These are phyloP conservation scores for Meriones unguiculatus DNA, from an alignment of 2,113 vertebrate genomes.

Conservation along the genomic window DNA sequence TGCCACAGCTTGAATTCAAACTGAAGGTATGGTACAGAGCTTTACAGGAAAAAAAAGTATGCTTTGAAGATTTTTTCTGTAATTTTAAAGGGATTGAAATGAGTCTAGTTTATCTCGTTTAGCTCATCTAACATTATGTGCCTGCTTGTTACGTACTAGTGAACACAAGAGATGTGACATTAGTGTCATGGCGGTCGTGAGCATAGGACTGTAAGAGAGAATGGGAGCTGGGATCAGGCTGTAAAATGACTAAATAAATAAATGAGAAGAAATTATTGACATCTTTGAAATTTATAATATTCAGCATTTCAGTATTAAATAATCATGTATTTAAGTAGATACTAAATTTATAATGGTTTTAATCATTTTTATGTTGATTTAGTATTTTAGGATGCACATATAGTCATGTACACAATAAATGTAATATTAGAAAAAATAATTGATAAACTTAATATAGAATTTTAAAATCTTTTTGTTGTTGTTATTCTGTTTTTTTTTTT, in stretches of 20 bases:
- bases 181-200: background rate
- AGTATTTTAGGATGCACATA: background rate
- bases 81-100: slow-evolving; percentile 16
- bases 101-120: slow-evolving; percentile 33
- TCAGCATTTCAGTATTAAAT: background rate
- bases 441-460: background rate
- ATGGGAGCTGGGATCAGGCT: too few species aligned
- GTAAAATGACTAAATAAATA: too few species aligned
- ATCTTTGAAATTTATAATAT: background rate
- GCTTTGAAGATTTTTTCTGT: slow-evolving; percentile 12
- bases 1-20: slow-evolving; percentile 99
- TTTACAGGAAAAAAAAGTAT: background rate
- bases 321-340: background rate
- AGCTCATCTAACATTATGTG: background rate
- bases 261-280: background rate
- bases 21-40: slow-evolving; percentile 90
- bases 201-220: too few species aligned
- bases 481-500: too few species aligned
- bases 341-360: background rate
- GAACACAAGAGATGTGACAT: background rate
- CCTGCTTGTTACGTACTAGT: background rate
- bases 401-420: background rate
- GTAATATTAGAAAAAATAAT: background rate
- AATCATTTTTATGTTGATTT: background rate
- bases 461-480: background rate